Conservation (phyloP, 2,888 invertebrate genomes). For the Tenthredo mesomela region DNA sequence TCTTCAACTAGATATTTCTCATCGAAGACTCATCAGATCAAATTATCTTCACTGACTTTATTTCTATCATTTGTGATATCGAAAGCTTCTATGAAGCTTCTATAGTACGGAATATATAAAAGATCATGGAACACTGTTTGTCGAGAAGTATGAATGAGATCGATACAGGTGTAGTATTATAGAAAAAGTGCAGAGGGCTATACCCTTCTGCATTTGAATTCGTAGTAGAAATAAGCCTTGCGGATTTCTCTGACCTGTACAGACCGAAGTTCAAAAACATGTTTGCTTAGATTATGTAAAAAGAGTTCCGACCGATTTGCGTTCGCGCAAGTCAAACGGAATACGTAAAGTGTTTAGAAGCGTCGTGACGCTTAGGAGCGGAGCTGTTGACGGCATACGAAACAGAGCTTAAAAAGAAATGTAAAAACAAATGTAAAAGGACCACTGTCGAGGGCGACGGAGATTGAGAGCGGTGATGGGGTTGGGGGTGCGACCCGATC, state of each 20-base stretch:
- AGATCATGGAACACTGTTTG: not conserved
- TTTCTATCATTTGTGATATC: not conserved
- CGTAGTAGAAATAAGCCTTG: not conserved
- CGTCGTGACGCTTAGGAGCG: conserved; percentile 6
- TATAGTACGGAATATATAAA: not conserved
- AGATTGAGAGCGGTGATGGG: conserved; percentile 33
- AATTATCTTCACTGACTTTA: not conserved
- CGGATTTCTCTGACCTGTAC: not conserved
- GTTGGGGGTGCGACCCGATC: conserved; percentile 32
- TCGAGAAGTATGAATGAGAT: not conserved
- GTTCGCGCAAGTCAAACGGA: conserved; percentile 40
- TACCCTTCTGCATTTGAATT: not conserved
- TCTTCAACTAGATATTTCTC: not conserved
- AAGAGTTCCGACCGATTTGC: conserved; percentile 63
- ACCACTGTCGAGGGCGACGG: conserved; percentile 27
- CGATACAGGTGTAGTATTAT: not conserved
- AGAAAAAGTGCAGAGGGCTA: not conserved
- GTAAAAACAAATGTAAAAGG: conserved; percentile 43
- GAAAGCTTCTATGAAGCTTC: not conserved
- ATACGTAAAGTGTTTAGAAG: conserved; percentile 44
- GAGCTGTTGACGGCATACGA: conserved; percentile 44
- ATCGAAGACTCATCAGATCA: not conserved
- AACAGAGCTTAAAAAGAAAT: conserved; percentile 41
- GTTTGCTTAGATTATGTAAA: conserved; percentile 66
- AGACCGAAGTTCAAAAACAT: conserved; percentile 60